phyloP scores from a whole-genome alignment of 2,797 vertebrate genomes.

The Galaxias olidus region DNA sequence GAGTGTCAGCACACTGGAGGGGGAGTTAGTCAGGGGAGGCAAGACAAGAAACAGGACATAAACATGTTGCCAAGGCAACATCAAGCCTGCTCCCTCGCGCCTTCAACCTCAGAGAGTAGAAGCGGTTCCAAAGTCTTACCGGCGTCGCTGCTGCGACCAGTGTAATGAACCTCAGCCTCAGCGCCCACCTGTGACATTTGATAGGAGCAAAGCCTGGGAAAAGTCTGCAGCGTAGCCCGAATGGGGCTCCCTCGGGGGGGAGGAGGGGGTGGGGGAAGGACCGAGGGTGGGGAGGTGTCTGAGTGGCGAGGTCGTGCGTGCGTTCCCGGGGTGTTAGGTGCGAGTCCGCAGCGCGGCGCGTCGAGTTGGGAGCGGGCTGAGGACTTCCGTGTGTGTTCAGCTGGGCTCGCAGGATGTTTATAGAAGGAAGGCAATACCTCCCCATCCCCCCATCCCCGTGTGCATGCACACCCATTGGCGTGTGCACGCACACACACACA shows the following conservation, averaged over 20 bases:
- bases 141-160: constrained; percentile 39
- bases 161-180: background rate
- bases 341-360: constrained; percentile 17
- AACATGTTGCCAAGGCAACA: constrained; percentile 65
- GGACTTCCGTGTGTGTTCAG: constrained; percentile 66
- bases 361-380: constrained; percentile 46
- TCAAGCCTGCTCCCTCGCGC: constrained; percentile 62
- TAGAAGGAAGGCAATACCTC: constrained; percentile 57
- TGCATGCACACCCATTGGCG: constrained; percentile 11
- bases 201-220: constrained; percentile 60
- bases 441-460: background rate
- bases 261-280: background rate
- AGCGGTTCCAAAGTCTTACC: constrained; percentile 39
- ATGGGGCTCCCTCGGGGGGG: constrained; percentile 51
- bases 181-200: constrained; percentile 61
- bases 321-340: constrained; percentile 44
- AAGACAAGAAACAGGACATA: constrained; percentile 50
- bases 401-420: constrained; percentile 72
- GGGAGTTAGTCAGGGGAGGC: background rate
- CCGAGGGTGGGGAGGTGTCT: constrained; percentile 4
- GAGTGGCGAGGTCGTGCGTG: constrained; percentile 17
- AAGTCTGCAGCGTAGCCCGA: constrained; percentile 25
- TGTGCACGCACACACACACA: constrained; percentile 2
- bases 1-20: constrained; percentile 17
- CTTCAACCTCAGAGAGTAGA: constrained; percentile 38